Percentiles rank a stretch among this genome's conserved stretches.
These are phyloP conservation scores for Pantelozetes paolii DNA, from an alignment of 2,888 invertebrate genomes.

Conservation along the genomic window DNA sequence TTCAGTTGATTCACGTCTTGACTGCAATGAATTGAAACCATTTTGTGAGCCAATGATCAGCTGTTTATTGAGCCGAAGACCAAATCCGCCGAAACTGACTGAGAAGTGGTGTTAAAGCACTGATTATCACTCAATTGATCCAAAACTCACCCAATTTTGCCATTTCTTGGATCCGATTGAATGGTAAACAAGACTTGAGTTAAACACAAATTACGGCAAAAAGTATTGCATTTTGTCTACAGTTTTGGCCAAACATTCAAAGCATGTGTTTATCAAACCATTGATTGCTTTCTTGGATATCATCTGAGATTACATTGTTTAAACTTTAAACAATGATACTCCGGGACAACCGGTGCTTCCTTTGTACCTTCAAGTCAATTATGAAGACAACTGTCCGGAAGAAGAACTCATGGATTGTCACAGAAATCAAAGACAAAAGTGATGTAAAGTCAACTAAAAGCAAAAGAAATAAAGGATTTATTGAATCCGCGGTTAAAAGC, in stretches of 20 bases:
- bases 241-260: not conserved
- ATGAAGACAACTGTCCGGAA: not conserved
- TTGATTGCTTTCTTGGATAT: not conserved
- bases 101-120: no score
- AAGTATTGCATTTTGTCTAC: not conserved
- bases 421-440: not conserved
- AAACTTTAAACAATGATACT: no score
- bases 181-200: not conserved
- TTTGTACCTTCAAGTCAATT: no score
- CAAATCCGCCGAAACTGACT: slow-evolving; percentile 21
- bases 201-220: not conserved
- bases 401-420: not conserved
- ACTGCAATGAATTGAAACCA: not conserved
- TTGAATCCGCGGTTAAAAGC: no score
- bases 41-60: no score
- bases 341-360: no score
- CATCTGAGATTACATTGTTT: not conserved
- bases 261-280: not conserved
- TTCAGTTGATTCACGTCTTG: not conserved
- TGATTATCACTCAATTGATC: not conserved
- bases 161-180: slow-evolving; percentile 2
- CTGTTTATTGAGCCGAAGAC: not conserved
- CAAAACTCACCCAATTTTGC: slow-evolving; percentile 32
- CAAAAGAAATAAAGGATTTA: not conserved
- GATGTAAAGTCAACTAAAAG: not conserved